Evolutionary conservation across 1,140 invertebrate genomes (phyloP), one percentile per base, ranked within the genome.

Genomic region (Diabrotica virgifera): DNA sequence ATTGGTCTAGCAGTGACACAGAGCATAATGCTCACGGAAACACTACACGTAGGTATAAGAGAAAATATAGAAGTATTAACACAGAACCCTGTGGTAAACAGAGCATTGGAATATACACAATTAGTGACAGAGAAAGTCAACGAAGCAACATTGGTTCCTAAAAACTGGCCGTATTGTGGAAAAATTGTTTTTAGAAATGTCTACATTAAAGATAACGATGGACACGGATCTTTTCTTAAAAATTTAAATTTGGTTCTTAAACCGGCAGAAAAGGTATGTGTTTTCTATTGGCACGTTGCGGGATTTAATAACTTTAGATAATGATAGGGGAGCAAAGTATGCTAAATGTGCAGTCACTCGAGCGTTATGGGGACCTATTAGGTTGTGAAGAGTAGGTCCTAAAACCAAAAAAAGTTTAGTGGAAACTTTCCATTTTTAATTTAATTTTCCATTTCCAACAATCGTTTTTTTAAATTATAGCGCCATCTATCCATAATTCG

Each of bases 1-100:
- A 91, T 94, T 12, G 94, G 94, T 6, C 77, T 97, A n/a, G 90
- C 90, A 0, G 89, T 97, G 59, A 91, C 92, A 0, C 94, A 95
- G 75, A 86, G 89, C 0, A 84, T 95, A 70, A 85, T 87, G 2
- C 74, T 96, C 52, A 90, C 88, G 6, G 90, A 91, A 0, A 87
- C 90, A 82, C 85, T 96, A 59, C 92, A 95, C 80, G 92, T 90
- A 84, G 91, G 90, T 5, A 86, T 95, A 63, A 81, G 89, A 60
- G 90, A 94, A 73, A 88, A 86, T 10, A 87, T 88, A 1, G 88
- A 91, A 75, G 78, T 91, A 35, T 87, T 88, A 70, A 89, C 87
- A 74, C 81, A 87, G 24, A 89, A 91, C 85, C 90, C 87, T 0
- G 88, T 87, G 4, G 90, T 94, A 11, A 92, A 95, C 74, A 82